phyloP scores from a whole-genome alignment of 2,888 invertebrate genomes.

The Drosophila pullipes region DNA sequence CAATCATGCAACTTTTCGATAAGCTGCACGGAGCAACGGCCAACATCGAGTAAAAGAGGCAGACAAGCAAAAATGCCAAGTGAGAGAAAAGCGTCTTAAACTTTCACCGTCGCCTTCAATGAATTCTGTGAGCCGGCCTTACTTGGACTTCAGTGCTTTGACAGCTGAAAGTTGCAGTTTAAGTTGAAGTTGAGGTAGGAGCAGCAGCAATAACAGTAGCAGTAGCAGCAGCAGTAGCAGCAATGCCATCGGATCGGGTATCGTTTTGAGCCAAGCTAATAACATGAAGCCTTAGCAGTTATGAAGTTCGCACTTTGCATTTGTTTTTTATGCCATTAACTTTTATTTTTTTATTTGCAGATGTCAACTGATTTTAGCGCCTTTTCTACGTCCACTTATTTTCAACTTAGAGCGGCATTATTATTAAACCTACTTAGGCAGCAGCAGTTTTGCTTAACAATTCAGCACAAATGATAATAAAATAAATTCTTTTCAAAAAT shows the following conservation, averaged over 20 bases:
- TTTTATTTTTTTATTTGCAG: slow-evolving; percentile 55
- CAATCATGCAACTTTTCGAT: slow-evolving; percentile 72
- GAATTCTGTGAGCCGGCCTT: slow-evolving; percentile 55
- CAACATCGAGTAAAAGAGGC: slow-evolving; percentile 17
- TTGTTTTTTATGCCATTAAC: slow-evolving; percentile 67
- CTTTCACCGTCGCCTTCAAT: slow-evolving; percentile 62
- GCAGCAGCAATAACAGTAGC: neutral
- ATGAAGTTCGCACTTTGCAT: slow-evolving; percentile 69
- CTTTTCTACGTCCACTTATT: slow-evolving; percentile 4
- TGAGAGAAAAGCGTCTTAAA: slow-evolving; percentile 70
- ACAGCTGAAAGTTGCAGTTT: slow-evolving; percentile 25
- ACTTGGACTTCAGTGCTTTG: slow-evolving; percentile 39
- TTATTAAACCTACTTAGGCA: neutral
- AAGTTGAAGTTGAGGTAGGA: neutral
- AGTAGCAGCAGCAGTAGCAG: slow-evolving; percentile 4
- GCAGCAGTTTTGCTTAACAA: neutral
- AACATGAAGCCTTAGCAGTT: slow-evolving; percentile 76
- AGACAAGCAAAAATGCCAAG: too few relatives aligned
- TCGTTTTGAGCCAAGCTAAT: slow-evolving; percentile 76
- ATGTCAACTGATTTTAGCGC: slow-evolving; percentile 51
- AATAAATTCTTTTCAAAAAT: neutral
- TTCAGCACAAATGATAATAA: neutral
- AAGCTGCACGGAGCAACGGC: slow-evolving; percentile 71
- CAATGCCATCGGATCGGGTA: slow-evolving; percentile 56
- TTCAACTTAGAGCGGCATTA: neutral